These are phyloP conservation scores for Todus mexicanus DNA, from an alignment of 2,797 vertebrate genomes.

Conservation along the genomic window DNA sequence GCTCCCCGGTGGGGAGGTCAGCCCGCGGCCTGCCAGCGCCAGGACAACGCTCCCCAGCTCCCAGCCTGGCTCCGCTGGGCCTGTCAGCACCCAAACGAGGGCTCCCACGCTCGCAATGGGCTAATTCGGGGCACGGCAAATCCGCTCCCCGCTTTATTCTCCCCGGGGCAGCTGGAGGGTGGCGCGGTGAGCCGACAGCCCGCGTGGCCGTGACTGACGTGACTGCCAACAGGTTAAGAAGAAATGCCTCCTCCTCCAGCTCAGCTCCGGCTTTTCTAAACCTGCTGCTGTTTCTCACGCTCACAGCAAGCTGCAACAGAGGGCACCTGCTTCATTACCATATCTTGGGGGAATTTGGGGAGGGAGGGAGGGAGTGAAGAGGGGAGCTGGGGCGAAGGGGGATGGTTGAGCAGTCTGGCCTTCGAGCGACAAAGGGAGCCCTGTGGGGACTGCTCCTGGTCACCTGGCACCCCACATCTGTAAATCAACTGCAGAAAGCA, in stretches of 20 bases:
- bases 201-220: constrained; percentile 69
- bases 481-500: background rate
- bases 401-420: background rate
- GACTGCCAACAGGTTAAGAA: constrained; percentile 80
- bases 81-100: constrained; percentile 26
- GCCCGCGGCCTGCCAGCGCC: constrained; percentile 47
- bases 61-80: constrained; percentile 3
- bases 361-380: background rate
- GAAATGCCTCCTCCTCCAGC: constrained; percentile 72
- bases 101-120: constrained; percentile 1
- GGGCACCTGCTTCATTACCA: constrained; percentile 95
- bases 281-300: constrained; percentile 83
- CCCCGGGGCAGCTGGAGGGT: constrained; percentile 75
- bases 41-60: background rate
- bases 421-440: background rate
- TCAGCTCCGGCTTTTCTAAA: constrained; percentile 67
- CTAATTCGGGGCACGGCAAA: constrained; percentile 56
- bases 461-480: constrained; percentile 30
- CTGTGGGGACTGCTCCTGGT: background rate
- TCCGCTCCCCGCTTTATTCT: constrained; percentile 19
- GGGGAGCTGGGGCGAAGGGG: background rate
- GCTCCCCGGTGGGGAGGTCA: constrained; percentile 76
- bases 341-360: constrained; percentile 73
- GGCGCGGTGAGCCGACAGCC: constrained; percentile 4
- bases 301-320: constrained; percentile 81